Conservation (phyloP, 2,888 invertebrate species). For the Mimumesa dahlbomi region DNA sequence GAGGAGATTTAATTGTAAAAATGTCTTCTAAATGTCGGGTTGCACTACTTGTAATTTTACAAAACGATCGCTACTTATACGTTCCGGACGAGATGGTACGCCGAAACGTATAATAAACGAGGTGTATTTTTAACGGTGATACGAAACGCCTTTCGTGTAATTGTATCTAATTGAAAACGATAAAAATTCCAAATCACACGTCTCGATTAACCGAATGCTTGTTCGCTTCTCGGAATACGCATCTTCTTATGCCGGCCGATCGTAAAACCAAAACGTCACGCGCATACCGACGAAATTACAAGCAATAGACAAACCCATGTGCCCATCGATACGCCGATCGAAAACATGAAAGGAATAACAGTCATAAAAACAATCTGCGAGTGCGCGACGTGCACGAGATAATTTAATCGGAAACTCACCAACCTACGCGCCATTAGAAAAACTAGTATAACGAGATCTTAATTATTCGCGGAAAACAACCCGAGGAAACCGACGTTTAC, state of each 20-base stretch:
- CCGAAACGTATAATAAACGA: slow-evolving; percentile 18
- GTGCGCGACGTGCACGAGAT: no score
- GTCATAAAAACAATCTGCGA: no score
- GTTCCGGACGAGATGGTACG: no score
- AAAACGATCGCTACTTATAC: no score
- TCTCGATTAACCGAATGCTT: slow-evolving; percentile 44
- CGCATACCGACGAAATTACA: slow-evolving; percentile 37
- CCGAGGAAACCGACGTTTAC: no score
- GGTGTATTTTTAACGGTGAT: slow-evolving; percentile 15
- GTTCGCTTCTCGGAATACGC: slow-evolving; percentile 60
- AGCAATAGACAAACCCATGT: background rate
- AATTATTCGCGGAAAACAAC: no score
- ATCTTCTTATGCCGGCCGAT: slow-evolving; percentile 15
- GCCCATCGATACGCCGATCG: background rate
- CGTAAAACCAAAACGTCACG: slow-evolving; percentile 53
- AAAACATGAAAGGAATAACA: background rate
- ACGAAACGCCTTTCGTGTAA: slow-evolving; percentile 35
- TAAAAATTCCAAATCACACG: slow-evolving; percentile 54
- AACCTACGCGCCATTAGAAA: no score
- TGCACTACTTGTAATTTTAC: no score
- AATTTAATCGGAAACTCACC: no score
- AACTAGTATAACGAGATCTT: no score
- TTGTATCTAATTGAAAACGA: slow-evolving; percentile 47
- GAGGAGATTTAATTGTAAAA: no score
- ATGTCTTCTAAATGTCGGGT: no score